phyloP scores from a whole-genome alignment of 2,113 vertebrate genomes.

The Stomatorhinus ivindoensis region DNA sequence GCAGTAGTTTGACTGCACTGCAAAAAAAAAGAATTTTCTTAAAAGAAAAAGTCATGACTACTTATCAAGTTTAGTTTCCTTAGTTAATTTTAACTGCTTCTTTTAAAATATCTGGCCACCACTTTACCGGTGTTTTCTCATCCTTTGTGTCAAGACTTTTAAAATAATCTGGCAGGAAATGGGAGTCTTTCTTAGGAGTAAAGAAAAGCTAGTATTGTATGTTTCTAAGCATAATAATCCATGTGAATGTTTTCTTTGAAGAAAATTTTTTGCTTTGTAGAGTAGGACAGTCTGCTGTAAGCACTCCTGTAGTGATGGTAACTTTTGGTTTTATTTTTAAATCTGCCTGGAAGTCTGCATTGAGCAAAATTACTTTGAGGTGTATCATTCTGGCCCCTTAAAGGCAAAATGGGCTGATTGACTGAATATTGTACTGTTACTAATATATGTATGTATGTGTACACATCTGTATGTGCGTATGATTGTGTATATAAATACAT shows the following conservation, averaged over 20 bases:
- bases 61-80: slow-evolving; percentile 26
- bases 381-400: slow-evolving; percentile 48
- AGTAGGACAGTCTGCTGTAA: slow-evolving; percentile 42
- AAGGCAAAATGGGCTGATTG: slow-evolving; percentile 33
- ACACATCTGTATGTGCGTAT: slow-evolving; percentile 29
- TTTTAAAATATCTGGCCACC: slow-evolving; percentile 2
- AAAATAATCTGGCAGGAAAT: neutral
- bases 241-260: slow-evolving; percentile 11
- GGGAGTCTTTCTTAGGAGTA: neutral
- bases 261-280: slow-evolving; percentile 41
- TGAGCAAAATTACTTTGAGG: slow-evolving; percentile 39
- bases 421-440: slow-evolving; percentile 47
- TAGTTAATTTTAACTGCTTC: slow-evolving; percentile 42
- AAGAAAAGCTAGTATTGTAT: neutral
- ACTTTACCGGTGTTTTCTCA: neutral
- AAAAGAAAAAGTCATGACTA: slow-evolving; percentile 11
- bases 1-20: slow-evolving; percentile 28
- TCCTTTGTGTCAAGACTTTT: neutral
- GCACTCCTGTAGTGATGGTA: slow-evolving; percentile 51
- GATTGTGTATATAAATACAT: slow-evolving; percentile 14
- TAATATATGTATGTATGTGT: slow-evolving; percentile 16
- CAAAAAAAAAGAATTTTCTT: slow-evolving; percentile 20
- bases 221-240: slow-evolving; percentile 7
- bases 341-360: slow-evolving; percentile 18
- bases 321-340: slow-evolving; percentile 26